Percentiles rank a stretch among this genome's conserved stretches.
Evolutionary conservation across 2,797 vertebrate species (phyloP).

Genomic region (Discoglossus pictus): DNA sequence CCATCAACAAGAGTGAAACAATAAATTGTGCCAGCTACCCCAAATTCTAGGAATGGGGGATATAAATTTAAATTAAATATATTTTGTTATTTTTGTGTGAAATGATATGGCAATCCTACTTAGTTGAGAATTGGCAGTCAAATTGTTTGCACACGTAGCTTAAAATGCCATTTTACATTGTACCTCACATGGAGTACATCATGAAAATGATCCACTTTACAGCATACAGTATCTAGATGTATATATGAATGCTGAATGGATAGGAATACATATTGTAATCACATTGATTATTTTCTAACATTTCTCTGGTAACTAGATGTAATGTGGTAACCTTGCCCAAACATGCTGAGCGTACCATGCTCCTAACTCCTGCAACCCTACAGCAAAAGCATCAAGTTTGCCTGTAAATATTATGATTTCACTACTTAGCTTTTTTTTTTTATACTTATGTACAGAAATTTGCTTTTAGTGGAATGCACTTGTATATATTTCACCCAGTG

Average conservation of each 20-base stretch:
- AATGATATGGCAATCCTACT: conserved; percentile 18
- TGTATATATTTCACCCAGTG: conserved; percentile 71
- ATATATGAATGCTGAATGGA: background rate
- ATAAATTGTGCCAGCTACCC: background rate
- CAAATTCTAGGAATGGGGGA: background rate
- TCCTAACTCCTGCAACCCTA: conserved; percentile 52
- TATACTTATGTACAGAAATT: conserved; percentile 71
- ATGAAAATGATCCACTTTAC: background rate
- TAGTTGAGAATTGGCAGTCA: background rate
- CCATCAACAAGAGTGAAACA: rapidly evolving
- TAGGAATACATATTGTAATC: background rate
- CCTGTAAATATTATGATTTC: conserved; percentile 65
- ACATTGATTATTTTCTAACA: conserved; percentile 8
- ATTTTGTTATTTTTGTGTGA: conserved; percentile 42
- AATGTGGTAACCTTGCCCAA: conserved; percentile 59
- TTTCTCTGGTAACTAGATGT: conserved; percentile 44
- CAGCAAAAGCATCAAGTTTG: conserved; percentile 63
- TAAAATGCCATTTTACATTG: background rate
- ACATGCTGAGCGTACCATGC: conserved; percentile 59
- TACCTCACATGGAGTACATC: background rate
- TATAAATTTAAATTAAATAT: conserved; percentile 3
- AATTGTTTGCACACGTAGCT: background rate
- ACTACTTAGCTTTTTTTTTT: conserved; percentile 62
- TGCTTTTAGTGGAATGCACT: conserved; percentile 72
- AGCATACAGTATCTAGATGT: background rate